Conservation (phyloP, 2,888 invertebrate genomes). For the Empis stercorea region DNA sequence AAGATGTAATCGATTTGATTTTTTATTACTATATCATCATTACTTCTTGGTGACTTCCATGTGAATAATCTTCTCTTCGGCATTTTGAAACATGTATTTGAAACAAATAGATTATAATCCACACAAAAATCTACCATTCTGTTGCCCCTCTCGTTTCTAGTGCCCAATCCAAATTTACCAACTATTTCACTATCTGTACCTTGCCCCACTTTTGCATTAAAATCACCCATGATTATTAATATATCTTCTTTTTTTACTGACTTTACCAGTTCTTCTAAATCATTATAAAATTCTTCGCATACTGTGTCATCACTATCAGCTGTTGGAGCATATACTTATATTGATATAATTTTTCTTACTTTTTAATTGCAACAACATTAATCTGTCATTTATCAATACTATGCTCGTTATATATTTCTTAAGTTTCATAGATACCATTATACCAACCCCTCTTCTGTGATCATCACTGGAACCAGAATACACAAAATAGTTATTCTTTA, state of each 20-base stretch:
- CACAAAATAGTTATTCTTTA: no score
- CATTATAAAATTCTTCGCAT: background rate
- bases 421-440: background rate
- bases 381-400: background rate
- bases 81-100: background rate
- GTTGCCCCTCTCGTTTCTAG: background rate
- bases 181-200: background rate
- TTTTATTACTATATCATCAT: background rate
- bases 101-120: background rate
- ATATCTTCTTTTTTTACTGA: background rate
- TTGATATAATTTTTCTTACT: background rate
- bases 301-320: background rate
- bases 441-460: background rate
- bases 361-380: background rate
- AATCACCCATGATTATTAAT: background rate
- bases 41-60: background rate
- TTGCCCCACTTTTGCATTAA: background rate
- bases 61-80: background rate
- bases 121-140: background rate
- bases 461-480: background rate
- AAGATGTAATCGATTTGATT: constrained; percentile 4
- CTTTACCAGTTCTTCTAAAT: background rate
- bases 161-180: background rate
- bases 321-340: background rate
- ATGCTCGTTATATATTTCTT: background rate